Percentiles rank a stretch among this genome's conserved stretches.
phyloP scores from a whole-genome alignment of 2,113 vertebrate species.

The Origma solitaria region DNA sequence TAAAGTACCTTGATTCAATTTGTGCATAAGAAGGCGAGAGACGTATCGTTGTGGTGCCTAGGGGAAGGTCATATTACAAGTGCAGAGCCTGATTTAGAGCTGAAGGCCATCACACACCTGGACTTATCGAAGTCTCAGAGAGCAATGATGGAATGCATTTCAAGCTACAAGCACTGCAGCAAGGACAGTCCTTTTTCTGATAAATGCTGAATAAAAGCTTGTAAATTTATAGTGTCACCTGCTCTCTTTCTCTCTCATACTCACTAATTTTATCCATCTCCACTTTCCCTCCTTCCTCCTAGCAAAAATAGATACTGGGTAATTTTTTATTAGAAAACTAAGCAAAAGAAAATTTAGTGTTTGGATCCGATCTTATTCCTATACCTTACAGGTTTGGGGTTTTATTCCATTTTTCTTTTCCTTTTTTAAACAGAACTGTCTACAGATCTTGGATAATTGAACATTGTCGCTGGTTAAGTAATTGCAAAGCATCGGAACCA shows the following conservation, averaged over 20 bases:
- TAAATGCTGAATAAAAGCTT: conserved; percentile 33
- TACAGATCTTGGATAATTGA: background rate
- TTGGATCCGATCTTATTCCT: background rate
- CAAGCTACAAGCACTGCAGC: conserved; percentile 12
- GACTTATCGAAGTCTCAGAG: conserved; percentile 3
- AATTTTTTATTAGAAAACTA: background rate
- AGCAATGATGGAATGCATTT: conserved; percentile 13
- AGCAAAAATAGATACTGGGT: background rate
- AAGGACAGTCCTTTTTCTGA: background rate
- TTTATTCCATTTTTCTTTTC: background rate
- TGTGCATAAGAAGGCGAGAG: background rate
- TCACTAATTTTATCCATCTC: background rate
- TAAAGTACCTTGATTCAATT: background rate
- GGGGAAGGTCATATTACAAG: conserved; percentile 43
- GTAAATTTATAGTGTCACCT: background rate
- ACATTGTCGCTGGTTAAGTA: background rate
- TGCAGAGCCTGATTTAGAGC: conserved; percentile 16
- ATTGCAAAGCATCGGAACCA: background rate
- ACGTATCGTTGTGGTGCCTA: background rate
- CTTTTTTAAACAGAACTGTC: background rate
- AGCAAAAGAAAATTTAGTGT: background rate
- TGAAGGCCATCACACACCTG: conserved; percentile 32
- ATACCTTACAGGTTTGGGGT: rapidly evolving
- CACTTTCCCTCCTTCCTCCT: background rate
- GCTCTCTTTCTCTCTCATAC: background rate